Conservation (phyloP, 2,888 invertebrate species). For the Allolobophora icterica region DNA sequence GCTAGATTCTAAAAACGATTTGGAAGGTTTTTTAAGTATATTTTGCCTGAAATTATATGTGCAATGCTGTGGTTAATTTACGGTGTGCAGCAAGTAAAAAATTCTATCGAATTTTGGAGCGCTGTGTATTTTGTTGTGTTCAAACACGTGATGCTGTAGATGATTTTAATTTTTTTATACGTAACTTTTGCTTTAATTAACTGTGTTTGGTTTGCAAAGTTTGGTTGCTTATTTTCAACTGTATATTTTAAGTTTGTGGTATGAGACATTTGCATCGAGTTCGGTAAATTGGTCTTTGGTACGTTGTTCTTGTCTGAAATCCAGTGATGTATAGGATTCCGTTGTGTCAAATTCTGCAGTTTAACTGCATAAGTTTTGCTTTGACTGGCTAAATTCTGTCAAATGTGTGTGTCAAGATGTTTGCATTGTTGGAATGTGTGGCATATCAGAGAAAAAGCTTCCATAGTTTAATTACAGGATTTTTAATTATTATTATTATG, state of each 20-base stretch:
- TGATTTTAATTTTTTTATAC: neutral
- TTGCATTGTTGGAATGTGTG: neutral
- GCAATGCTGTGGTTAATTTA: neutral
- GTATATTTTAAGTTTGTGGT: neutral
- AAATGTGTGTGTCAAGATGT: neutral
- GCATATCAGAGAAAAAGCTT: neutral
- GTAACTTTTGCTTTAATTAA: neutral
- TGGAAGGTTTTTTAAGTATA: neutral
- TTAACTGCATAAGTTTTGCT: neutral
- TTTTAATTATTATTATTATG: too few relatives aligned
- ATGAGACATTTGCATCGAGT: neutral
- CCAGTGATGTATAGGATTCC: neutral
- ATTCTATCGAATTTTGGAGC: neutral
- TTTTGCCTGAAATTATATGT: neutral
- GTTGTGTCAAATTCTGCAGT: neutral
- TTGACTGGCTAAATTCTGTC: neutral
- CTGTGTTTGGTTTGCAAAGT: neutral
- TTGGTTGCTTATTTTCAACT: neutral
- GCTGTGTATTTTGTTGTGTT: neutral
- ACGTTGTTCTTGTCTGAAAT: neutral
- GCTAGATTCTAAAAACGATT: neutral
- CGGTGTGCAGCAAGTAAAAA: neutral
- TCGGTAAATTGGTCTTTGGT: neutral
- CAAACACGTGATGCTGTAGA: neutral
- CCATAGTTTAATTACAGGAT: neutral